Evolutionary conservation across 2,797 vertebrate genomes (phyloP).

Genomic region (Poecilia gillii): DNA sequence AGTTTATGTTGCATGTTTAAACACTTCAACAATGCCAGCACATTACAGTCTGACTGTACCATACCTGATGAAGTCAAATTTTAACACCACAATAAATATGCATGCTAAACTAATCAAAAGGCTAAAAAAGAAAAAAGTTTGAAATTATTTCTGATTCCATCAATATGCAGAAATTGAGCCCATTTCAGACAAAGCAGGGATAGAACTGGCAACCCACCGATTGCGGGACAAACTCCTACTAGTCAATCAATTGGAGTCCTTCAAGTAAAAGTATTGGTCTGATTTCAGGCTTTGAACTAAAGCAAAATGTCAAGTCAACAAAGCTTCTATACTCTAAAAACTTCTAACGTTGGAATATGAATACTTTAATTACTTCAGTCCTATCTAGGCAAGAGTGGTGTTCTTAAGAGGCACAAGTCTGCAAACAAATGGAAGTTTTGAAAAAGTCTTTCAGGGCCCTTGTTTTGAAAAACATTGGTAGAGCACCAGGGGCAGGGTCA

Average conservation of each 20-base stretch:
- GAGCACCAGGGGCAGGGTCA: neutral
- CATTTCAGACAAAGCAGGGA: neutral
- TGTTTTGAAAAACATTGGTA: neutral
- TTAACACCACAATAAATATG: neutral
- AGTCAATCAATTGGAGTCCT: neutral
- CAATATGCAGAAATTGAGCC: neutral
- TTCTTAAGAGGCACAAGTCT: neutral
- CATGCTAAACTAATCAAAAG: conserved; percentile 23
- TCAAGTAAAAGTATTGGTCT: neutral
- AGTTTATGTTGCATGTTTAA: conserved; percentile 63
- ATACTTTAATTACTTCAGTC: neutral
- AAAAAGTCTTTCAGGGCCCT: neutral
- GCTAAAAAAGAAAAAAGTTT: conserved; percentile 1
- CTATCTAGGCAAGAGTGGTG: neutral
- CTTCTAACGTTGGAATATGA: neutral
- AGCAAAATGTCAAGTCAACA: neutral
- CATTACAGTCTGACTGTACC: neutral
- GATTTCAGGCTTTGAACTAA: neutral
- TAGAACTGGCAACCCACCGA: too few species aligned
- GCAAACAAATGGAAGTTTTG: neutral
- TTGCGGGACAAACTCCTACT: too few species aligned
- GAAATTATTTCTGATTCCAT: neutral
- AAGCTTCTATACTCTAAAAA: neutral
- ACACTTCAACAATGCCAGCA: neutral
- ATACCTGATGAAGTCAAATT: neutral